These are phyloP conservation scores for Lepisosteus oculatus DNA, from an alignment of 2,113 vertebrate species.

Conservation along the genomic window DNA sequence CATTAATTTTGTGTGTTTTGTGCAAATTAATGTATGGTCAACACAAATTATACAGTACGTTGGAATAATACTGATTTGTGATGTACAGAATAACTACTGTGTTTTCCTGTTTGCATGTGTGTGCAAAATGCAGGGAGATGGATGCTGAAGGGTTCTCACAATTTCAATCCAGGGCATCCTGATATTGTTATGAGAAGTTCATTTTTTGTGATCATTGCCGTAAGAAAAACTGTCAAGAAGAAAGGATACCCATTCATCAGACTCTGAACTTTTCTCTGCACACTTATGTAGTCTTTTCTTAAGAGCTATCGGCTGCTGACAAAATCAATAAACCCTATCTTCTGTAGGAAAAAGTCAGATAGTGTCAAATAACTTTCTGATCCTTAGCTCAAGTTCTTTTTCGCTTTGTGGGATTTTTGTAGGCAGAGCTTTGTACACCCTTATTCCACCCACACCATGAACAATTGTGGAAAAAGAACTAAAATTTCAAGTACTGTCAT, in stretches of 20 bases:
- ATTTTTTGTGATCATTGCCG: background rate
- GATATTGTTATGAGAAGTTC: too few species aligned
- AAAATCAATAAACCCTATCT: constrained; percentile 67
- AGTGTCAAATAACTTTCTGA: constrained; percentile 54
- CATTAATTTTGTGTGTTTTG: too few species aligned
- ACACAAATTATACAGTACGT: too few species aligned
- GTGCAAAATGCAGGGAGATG: too few species aligned
- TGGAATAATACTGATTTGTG: too few species aligned
- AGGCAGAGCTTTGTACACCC: background rate
- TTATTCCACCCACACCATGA: background rate
- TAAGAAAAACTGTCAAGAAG: constrained; percentile 42
- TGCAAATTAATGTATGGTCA: too few species aligned
- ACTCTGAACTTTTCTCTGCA: constrained; percentile 28
- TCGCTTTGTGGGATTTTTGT: constrained; percentile 9
- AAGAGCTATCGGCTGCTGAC: constrained; percentile 56
- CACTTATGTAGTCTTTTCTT: constrained; percentile 35
- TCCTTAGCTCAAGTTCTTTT: constrained; percentile 39
- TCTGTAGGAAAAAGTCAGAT: constrained; percentile 57
- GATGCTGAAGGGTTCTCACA: too few species aligned
- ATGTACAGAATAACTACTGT: too few species aligned
- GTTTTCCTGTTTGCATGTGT: too few species aligned
- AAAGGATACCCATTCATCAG: constrained; percentile 29
- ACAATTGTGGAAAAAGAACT: too few species aligned
- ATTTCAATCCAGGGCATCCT: too few species aligned
- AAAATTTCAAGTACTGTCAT: too few species aligned